A percentile compares a stretch with the other conserved stretches of the same genome.
These are phyloP conservation scores for Lacerta viridis DNA, from an alignment of 2,797 vertebrate species.

Conservation along the genomic window DNA sequence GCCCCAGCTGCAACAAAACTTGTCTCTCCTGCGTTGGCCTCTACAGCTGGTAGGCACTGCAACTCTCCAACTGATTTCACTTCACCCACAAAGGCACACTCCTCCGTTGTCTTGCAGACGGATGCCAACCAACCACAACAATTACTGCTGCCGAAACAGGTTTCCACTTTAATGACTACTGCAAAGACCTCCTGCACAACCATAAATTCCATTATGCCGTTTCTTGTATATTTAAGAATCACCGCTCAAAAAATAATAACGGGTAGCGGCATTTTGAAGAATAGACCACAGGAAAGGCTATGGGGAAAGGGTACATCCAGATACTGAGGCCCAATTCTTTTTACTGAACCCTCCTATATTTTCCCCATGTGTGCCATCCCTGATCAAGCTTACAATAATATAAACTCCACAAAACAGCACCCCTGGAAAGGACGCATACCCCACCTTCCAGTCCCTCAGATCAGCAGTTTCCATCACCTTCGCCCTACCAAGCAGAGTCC, in stretches of 20 bases:
- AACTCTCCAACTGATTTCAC: no score
- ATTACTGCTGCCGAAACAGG: background rate
- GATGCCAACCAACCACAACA: no score
- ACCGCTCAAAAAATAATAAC: background rate
- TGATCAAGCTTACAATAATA: no score
- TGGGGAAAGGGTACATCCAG: no score
- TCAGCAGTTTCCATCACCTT: background rate
- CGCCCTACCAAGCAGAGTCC: background rate
- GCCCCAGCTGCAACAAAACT: no score
- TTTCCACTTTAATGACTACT: background rate
- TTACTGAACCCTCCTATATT: background rate
- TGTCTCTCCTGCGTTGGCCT: no score
- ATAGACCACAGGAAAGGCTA: background rate
- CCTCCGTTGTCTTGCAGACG: no score
- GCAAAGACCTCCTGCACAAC: background rate
- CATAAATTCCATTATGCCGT: background rate
- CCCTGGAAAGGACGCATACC: no score
- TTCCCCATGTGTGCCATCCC: no score
- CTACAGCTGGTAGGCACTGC: no score
- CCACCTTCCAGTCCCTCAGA: background rate
- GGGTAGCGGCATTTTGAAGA: background rate
- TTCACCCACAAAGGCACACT: no score
- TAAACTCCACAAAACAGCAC: background rate
- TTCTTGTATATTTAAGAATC: background rate
- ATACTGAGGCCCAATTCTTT: background rate